These are phyloP conservation scores for Nycticebus coucang DNA, from an alignment of 2,113 vertebrate species.

Conservation along the genomic window DNA sequence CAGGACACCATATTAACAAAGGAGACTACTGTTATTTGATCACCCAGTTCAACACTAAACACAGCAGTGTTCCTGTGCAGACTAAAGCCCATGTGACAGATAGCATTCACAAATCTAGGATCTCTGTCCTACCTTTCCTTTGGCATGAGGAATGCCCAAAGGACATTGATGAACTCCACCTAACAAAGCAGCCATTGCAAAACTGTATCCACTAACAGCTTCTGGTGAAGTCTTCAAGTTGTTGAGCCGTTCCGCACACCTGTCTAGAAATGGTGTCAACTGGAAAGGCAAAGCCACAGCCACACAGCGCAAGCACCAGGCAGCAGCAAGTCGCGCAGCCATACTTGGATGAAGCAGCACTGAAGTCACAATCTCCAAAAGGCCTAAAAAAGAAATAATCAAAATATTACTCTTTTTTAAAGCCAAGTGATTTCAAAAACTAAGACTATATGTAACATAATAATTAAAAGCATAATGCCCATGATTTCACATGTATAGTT, in stretches of 20 bases:
- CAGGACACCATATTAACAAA: neutral
- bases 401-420: slow-evolving; percentile 8
- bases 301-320: slow-evolving; percentile 97
- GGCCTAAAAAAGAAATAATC: slow-evolving; percentile 84
- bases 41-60: neutral
- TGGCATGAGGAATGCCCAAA: slow-evolving; percentile 96
- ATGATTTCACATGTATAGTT: neutral
- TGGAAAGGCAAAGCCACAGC: slow-evolving; percentile 97
- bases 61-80: neutral
- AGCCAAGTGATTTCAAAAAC: neutral
- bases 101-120: neutral
- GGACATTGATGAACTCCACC: slow-evolving; percentile 98
- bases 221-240: slow-evolving; percentile 97
- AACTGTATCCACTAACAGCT: slow-evolving; percentile 99
- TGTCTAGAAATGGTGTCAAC: slow-evolving; percentile 95
- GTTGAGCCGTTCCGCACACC: slow-evolving; percentile 97
- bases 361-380: slow-evolving; percentile 96
- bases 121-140: slow-evolving; percentile 93
- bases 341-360: slow-evolving; percentile 98
- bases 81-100: neutral
- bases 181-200: slow-evolving; percentile 97
- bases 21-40: neutral
- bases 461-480: slow-evolving; percentile 35
- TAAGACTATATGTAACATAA: neutral
- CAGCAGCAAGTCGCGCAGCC: slow-evolving; percentile 96